Conservation (phyloP, 2,113 vertebrate genomes). For the Podocnemis expansa region DNA sequence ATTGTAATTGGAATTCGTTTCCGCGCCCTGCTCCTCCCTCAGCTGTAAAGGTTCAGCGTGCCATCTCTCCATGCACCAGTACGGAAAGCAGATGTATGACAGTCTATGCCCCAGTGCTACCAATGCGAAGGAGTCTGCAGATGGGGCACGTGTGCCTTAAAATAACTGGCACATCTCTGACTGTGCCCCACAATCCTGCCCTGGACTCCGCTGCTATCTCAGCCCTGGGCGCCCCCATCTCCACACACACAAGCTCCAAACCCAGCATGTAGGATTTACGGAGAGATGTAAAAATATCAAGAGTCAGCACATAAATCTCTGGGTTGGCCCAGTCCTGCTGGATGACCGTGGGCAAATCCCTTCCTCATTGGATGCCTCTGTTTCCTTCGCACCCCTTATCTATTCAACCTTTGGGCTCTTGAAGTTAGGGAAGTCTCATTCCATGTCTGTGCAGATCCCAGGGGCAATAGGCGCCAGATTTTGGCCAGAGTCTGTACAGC, state of each 20-base stretch:
- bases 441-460: not conserved
- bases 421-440: not conserved
- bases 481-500: not conserved
- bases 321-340: not conserved
- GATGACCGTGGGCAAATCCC: not conserved
- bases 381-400: not conserved
- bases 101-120: not conserved
- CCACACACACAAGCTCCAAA: not conserved
- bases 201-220: not conserved
- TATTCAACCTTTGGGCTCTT: not conserved
- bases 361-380: not conserved
- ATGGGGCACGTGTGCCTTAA: not conserved
- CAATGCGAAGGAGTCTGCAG: not conserved
- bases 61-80: not conserved
- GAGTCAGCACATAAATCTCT: not conserved
- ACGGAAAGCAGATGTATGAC: not conserved
- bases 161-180: not conserved
- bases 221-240: not conserved
- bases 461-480: too few species aligned
- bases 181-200: not conserved
- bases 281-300: not conserved
- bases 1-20: slow-evolving; percentile 28
- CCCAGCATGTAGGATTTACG: not conserved
- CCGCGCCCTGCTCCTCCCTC: slow-evolving; percentile 7
- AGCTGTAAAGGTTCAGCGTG: not conserved